Percentiles rank a stretch among this genome's conserved stretches.
These are phyloP conservation scores for Rambutsinella grinnellia DNA, from an alignment of 2,888 invertebrate genomes.

Conservation along the genomic window DNA sequence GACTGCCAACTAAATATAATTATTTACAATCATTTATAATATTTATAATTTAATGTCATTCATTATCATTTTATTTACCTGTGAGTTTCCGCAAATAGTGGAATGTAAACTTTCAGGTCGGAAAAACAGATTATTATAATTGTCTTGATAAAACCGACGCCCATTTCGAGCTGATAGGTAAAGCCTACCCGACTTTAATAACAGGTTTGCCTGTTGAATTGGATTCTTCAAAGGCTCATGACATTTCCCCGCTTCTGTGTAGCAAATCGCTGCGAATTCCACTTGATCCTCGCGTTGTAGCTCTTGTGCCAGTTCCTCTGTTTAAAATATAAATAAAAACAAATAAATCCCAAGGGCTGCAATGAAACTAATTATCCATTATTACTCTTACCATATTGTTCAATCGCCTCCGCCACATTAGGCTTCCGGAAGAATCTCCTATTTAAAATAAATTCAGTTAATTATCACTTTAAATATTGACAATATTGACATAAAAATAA, in stretches of 20 bases:
- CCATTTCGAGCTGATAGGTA: conserved; percentile 29
- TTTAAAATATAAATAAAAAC: not conserved
- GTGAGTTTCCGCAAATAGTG: conserved; percentile 49
- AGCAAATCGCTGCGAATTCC: conserved; percentile 64
- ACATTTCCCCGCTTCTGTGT: conserved; percentile 63
- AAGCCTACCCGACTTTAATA: conserved; percentile 57
- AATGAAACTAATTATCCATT: too few relatives aligned
- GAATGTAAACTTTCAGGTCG: conserved; percentile 29
- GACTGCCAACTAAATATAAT: conserved; percentile 55
- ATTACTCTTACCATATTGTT: conserved; percentile 63
- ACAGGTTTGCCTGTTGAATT: conserved; percentile 60
- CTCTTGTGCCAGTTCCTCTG: conserved; percentile 61
- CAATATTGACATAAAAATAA: not conserved
- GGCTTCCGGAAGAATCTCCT: conserved; percentile 66
- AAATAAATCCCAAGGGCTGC: too few relatives aligned
- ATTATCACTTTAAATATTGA: not conserved
- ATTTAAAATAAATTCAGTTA: conserved; percentile 6
- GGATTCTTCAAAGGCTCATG: conserved; percentile 63
- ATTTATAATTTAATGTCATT: not conserved
- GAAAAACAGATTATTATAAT: conserved; percentile 21
- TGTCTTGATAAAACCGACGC: conserved; percentile 27
- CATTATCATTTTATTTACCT: conserved; percentile 36
- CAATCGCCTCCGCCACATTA: conserved; percentile 64
- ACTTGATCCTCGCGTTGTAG: conserved; percentile 63
- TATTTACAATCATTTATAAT: conserved; percentile 2